Base-by-base conservation (phyloP, 1,140 invertebrate genomes). In the Hirudo medicinalis region DNA sequence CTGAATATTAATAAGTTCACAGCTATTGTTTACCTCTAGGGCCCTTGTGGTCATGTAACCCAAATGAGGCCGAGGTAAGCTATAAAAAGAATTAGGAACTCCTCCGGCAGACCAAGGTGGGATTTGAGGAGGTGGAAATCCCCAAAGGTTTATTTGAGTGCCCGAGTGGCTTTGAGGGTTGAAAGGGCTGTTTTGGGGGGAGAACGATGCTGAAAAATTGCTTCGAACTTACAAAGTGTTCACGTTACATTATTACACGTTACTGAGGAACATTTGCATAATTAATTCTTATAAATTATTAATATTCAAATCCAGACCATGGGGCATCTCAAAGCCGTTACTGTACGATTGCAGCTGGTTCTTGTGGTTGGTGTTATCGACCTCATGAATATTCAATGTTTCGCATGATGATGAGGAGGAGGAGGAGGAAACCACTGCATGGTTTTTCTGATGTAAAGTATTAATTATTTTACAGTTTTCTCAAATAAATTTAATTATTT, bases 61-160 rank as follows among this genome's bases (percentile, higher is more conserved):
- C n/a, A 73, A 54, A 20, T 73, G 54, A 11, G 27, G 43, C 20
- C 54, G 54, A 20, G 57, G 29, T 19, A 49, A 32, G 54, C 32
- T 29, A 25, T 29, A 49, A 27, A 60, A 69, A 29, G 70, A 68
- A 25, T 29, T 27, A 8, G 69, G 72, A 40, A 32, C 22, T 54
- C 66, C 57, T 54, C 68, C 68, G 25, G 67, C 19, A 11, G 75
- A 54, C 67, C 29, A 69, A 36, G 11, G 5, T 0, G 36, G 72
- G 71, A 22, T 71, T 40, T 32, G 25, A 69, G 29, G 17, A 15
- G 76, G 75, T 0, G 78, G 73, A 22, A 77, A 77, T n/a, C 82
- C 82, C 79, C 79, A 83, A 13, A 82, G 76, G 76, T 83, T 83
- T 54, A 83, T 80, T 76, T 83, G 82, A 17, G 82, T 83, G 2